A percentile compares a stretch with the other conserved stretches of the same genome.
Conservation (phyloP, 2,888 invertebrate species). For the Cantharis flavilabris region DNA sequence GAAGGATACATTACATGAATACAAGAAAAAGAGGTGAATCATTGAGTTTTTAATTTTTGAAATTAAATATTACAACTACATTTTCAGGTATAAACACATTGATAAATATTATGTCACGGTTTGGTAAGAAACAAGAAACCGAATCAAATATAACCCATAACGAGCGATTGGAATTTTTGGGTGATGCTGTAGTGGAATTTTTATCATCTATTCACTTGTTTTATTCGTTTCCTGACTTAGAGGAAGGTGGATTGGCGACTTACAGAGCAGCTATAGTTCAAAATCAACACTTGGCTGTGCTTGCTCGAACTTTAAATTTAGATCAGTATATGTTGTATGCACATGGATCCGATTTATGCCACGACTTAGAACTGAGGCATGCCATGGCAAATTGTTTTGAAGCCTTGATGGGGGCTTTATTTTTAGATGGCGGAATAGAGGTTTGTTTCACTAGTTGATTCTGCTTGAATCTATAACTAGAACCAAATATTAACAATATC, state of each 20-base stretch:
- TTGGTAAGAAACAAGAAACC: slow-evolving; percentile 88
- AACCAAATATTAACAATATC: too few species aligned
- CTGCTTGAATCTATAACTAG: too few species aligned
- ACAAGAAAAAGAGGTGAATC: slow-evolving; percentile 85
- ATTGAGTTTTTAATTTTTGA: background rate
- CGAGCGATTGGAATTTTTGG: slow-evolving; percentile 95
- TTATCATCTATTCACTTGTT: slow-evolving; percentile 94
- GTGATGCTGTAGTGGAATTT: slow-evolving; percentile 98
- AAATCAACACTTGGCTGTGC: slow-evolving; percentile 93
- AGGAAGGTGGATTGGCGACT: slow-evolving; percentile 97
- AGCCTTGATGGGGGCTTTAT: slow-evolving; percentile 96
- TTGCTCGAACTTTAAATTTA: slow-evolving; percentile 85
- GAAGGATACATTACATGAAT: slow-evolving; percentile 89
- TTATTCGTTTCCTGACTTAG: slow-evolving; percentile 93
- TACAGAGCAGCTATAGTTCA: slow-evolving; percentile 97
- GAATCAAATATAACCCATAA: slow-evolving; percentile 94
- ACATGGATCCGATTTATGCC: slow-evolving; percentile 97
- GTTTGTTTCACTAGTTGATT: slow-evolving; percentile 48
- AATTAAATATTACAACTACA: background rate
- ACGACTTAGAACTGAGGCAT: slow-evolving; percentile 93
- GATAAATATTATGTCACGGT: slow-evolving; percentile 96
- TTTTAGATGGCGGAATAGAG: slow-evolving; percentile 89
- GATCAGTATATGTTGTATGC: slow-evolving; percentile 97
- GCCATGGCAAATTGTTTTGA: slow-evolving; percentile 99
- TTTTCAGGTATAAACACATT: slow-evolving; percentile 85